Evolutionary conservation across 2,797 vertebrate species (phyloP).

Genomic region (Spheniscus humboldti): DNA sequence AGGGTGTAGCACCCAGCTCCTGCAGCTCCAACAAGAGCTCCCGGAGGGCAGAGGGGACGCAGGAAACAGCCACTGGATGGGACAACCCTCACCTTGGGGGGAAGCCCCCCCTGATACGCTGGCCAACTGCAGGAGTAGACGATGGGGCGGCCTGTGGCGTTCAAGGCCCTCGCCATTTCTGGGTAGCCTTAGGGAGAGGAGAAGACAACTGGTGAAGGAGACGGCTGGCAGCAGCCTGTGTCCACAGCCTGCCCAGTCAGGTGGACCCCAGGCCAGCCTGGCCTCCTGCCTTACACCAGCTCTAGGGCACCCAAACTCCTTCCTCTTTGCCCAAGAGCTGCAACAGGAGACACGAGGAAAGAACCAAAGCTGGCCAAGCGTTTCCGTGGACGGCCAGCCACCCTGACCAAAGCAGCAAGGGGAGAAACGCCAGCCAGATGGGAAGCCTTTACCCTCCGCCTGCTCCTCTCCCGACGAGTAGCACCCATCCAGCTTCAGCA

Average conservation of each 20-base stretch:
- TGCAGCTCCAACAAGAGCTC: not conserved
- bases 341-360: not conserved
- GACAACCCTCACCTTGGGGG: slow-evolving; percentile 79
- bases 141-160: slow-evolving; percentile 85
- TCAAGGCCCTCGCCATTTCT: slow-evolving; percentile 86
- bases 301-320: not conserved
- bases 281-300: not conserved
- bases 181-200: slow-evolving; percentile 84
- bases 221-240: not conserved
- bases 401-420: not conserved
- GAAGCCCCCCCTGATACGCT: slow-evolving; percentile 88
- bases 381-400: not conserved
- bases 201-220: not conserved
- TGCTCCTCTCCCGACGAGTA: slow-evolving; percentile 77
- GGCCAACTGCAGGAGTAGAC: slow-evolving; percentile 94
- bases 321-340: not conserved
- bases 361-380: rapidly evolving
- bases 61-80: not conserved
- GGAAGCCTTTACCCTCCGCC: slow-evolving; percentile 58
- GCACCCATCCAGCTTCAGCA: slow-evolving; percentile 93
- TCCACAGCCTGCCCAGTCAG: not conserved
- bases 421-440: not conserved
- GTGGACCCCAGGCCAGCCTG: not conserved
- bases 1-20: not conserved
- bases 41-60: not conserved